Conservation (phyloP, 2,888 invertebrate genomes). For the Cephonodes hylas region DNA sequence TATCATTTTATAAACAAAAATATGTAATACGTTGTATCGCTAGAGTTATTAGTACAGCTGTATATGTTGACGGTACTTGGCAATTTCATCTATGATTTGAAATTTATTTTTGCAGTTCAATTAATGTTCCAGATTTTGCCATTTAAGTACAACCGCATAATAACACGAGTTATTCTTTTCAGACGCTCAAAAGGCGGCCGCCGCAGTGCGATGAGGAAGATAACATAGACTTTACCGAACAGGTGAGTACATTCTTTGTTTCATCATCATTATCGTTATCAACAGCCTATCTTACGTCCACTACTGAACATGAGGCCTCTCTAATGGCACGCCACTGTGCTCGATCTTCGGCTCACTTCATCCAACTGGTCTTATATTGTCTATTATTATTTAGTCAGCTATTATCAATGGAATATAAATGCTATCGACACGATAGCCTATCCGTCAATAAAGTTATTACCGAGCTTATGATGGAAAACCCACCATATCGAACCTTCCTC, state of each 20-base stretch:
- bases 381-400: too few species aligned
- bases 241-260: constrained; percentile 57
- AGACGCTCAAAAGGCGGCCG: constrained; percentile 71
- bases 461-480: too few species aligned
- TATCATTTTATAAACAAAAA: background rate
- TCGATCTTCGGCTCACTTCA: too few species aligned
- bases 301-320: too few species aligned
- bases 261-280: too few species aligned
- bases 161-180: constrained; percentile 28
- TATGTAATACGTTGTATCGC: background rate
- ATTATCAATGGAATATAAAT: too few species aligned
- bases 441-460: too few species aligned
- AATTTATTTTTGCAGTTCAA: background rate
- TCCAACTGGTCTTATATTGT: too few species aligned
- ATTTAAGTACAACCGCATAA: background rate
- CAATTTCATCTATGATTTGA: background rate
- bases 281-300: too few species aligned
- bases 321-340: too few species aligned
- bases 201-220: constrained; percentile 68
- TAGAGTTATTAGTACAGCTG: constrained; percentile 19
- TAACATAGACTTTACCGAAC: constrained; percentile 59
- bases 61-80: constrained; percentile 29
- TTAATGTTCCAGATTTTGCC: background rate
- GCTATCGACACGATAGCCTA: too few species aligned
- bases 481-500: too few species aligned